Base-by-base conservation (phyloP, 2,888 invertebrate genomes). In the Flabesymbios commensalis region DNA sequence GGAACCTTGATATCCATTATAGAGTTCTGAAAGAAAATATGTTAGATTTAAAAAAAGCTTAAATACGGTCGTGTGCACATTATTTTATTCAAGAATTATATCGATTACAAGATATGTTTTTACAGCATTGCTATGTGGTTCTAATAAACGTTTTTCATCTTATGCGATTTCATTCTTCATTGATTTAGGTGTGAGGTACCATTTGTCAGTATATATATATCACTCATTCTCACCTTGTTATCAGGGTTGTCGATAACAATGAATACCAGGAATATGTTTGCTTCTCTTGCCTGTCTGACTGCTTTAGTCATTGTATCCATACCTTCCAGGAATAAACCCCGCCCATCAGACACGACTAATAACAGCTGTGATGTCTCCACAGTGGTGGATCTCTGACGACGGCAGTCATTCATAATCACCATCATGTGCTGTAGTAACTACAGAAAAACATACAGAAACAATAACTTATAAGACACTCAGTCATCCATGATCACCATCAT, bases 201-300 rank as follows among this genome's bases (percentile, higher is more conserved):
- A n/a, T n/a, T n/a, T n/a, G n/a, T n/a, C n/a, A n/a, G n/a, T n/a
- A n/a, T n/a, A n/a, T n/a, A n/a, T n/a, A n/a, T n/a, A n/a, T n/a
- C n/a, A n/a, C n/a, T n/a, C 19, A 10, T 55, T 39, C 78, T 79
- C 75, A 91, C 93, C 87, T 93, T 92, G 80, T 90, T 92, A 68
- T 89, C 87, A 5, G 94, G 94, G 85, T 93, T 95, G 81, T 99
- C 99, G 48, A 99, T 89, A 66, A 99, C 90, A 53, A 99, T 89
- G 79, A 97, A 99, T 3, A 99, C 93, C 65, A 93, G 87, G 83
- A 99, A 98, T 70, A 99, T 89, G 42, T 92, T 89, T 57, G 89
- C 87, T 55, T 92, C 87, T 65, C 90, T 87, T 2, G 94, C 93
- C 72, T 89, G 84, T 72, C 93, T 86, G 0, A 97, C 90, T 0